Evolutionary conservation across 2,113 vertebrate genomes (phyloP), one percentile per base, ranked within the genome.

Genomic region (Tichodroma muraria): DNA sequence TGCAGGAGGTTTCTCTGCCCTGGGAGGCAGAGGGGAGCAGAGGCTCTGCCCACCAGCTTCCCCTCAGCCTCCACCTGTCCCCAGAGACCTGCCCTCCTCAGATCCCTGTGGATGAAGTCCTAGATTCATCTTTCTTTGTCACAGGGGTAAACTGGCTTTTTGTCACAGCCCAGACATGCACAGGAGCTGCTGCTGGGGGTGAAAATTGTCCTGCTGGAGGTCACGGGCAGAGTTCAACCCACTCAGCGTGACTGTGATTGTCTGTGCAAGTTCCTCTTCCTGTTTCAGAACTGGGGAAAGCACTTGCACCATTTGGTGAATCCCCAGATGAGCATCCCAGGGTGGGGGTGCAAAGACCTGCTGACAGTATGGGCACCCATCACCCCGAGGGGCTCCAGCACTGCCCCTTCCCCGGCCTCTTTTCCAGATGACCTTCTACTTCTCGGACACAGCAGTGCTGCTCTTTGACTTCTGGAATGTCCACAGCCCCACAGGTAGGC

Each of bases 401-500:
- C 60, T 52, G 37, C 33, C 56, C 45, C 40, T 47, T 19, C 56
- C 53, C 70, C 47, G 54, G 64, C 31, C 37, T 95, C 66, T 96
- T 42, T 92, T 97, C 56, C 97, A 99, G 99, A 99, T 99, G 99
- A 97, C 98, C 56, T 99, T 99, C 78, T 95, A 97, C 73, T 98
- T 97, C 81, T 99, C 99, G 0, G 98, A 98, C 95, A 97, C 96
- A 1, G 99, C 95, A 23, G 98, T 98, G 22, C 98, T 99, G 94
- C 98, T 99, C 12, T 99, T 99, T 97, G 98, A 99, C 93, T 99
- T 98, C 98, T 99, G 99, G 99, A 97, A 96, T 8, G 98, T 99
- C n/a, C 98, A 98, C 77, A 98, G 96, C 12, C 97, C 98, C 35
- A 78, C 97, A 98, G 99, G 99, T 99, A 94, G 23, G 91, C 78